These are phyloP conservation scores for Natrix natrix DNA, from an alignment of 2,797 vertebrate species.

Conservation along the genomic window DNA sequence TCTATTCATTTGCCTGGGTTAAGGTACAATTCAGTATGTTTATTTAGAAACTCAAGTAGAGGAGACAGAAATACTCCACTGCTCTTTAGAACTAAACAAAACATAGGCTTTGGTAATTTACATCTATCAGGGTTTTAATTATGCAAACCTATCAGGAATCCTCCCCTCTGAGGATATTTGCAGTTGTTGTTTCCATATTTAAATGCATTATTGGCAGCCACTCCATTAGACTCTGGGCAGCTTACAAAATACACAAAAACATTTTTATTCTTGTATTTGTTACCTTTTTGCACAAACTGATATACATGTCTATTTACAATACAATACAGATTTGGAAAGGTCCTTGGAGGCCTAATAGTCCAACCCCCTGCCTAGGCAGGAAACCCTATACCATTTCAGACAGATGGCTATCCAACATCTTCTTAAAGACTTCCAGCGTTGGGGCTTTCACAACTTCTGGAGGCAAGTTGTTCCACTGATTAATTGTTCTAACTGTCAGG, in stretches of 20 bases:
- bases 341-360: too few species aligned
- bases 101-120: not conserved
- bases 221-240: not conserved
- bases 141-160: not conserved
- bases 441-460: too few species aligned
- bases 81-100: not conserved
- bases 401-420: too few species aligned
- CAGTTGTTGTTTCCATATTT: not conserved
- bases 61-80: not conserved
- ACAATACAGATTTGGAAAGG: too few species aligned
- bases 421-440: too few species aligned
- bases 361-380: too few species aligned
- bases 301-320: not conserved
- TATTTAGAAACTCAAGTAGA: not conserved
- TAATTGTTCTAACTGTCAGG: too few species aligned
- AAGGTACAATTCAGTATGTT: not conserved
- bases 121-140: not conserved
- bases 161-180: not conserved
- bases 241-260: not conserved
- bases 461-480: too few species aligned
- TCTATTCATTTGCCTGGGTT: not conserved
- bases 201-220: not conserved
- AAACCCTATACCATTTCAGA: too few species aligned
- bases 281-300: not conserved
- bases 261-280: slow-evolving; percentile 20